These are phyloP conservation scores for Aythya baeri DNA, from an alignment of 2,113 vertebrate genomes.

Conservation along the genomic window DNA sequence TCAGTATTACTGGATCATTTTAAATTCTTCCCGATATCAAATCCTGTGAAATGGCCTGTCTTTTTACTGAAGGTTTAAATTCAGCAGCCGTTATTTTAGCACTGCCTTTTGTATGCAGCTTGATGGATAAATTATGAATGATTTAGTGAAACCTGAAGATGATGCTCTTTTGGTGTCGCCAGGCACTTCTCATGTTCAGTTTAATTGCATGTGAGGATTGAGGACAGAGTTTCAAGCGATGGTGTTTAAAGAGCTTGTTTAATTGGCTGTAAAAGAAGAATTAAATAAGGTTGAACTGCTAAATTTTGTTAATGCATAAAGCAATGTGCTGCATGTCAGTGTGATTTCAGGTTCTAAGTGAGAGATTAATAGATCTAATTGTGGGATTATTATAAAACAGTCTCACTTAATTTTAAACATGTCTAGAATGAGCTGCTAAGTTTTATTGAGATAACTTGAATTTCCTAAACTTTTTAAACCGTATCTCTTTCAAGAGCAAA, in stretches of 20 bases:
- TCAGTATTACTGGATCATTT: not conserved
- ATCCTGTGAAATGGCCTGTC: not conserved
- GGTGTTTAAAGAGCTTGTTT: conserved; percentile 77
- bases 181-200: conserved; percentile 57
- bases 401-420: conserved; percentile 51
- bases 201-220: conserved; percentile 66
- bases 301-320: conserved; percentile 72
- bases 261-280: conserved; percentile 81
- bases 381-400: conserved; percentile 42
- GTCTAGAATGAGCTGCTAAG: conserved; percentile 9
- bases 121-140: conserved; percentile 40
- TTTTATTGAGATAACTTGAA: conserved; percentile 27
- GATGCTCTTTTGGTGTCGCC: conserved; percentile 16
- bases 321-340: conserved; percentile 40
- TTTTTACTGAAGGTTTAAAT: not conserved
- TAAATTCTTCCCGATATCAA: not conserved
- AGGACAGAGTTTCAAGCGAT: conserved; percentile 58
- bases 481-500: not conserved
- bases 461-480: conserved; percentile 43
- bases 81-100: conserved; percentile 22
- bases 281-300: conserved; percentile 79
- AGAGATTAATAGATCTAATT: conserved; percentile 78
- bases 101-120: not conserved
- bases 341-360: conserved; percentile 72
- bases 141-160: conserved; percentile 30